These are phyloP conservation scores for Mirza zaza DNA, from an alignment of 2,113 vertebrate species.

Conservation along the genomic window DNA sequence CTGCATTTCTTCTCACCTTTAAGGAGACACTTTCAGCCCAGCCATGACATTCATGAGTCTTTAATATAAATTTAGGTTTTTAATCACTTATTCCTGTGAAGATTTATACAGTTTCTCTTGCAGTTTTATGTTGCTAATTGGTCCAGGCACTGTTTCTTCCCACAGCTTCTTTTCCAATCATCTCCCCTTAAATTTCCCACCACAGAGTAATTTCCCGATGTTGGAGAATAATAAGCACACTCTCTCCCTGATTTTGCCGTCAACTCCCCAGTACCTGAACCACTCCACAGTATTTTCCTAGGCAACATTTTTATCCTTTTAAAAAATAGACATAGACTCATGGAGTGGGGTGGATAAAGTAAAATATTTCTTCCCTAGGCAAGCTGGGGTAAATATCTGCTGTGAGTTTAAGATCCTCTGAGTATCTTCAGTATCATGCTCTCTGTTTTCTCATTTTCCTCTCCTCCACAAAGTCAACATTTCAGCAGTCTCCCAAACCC, in stretches of 20 bases:
- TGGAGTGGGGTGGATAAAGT: neutral
- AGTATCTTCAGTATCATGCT: neutral
- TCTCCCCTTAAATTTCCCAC: neutral
- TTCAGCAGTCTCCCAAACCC: neutral
- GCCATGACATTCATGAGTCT: neutral
- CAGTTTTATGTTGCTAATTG: neutral
- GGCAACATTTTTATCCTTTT: neutral
- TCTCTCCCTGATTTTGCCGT: neutral
- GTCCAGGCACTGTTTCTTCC: neutral
- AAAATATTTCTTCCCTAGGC: neutral
- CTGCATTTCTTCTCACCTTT: neutral
- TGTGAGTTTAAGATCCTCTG: neutral
- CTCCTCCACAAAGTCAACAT: neutral
- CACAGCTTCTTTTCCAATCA: neutral
- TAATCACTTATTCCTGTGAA: neutral
- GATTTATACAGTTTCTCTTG: neutral
- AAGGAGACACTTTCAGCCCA: neutral
- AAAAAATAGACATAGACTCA: neutral
- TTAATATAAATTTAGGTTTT: neutral
- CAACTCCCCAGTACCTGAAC: neutral
- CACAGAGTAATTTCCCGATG: neutral
- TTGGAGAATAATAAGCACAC: neutral
- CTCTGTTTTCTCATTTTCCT: neutral
- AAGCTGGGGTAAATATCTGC: accelerated
- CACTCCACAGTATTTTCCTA: neutral